A percentile compares a stretch with the other conserved stretches of the same genome.
phyloP scores from a whole-genome alignment of 2,888 invertebrate genomes.

The Synanthedon myopaeformis region DNA sequence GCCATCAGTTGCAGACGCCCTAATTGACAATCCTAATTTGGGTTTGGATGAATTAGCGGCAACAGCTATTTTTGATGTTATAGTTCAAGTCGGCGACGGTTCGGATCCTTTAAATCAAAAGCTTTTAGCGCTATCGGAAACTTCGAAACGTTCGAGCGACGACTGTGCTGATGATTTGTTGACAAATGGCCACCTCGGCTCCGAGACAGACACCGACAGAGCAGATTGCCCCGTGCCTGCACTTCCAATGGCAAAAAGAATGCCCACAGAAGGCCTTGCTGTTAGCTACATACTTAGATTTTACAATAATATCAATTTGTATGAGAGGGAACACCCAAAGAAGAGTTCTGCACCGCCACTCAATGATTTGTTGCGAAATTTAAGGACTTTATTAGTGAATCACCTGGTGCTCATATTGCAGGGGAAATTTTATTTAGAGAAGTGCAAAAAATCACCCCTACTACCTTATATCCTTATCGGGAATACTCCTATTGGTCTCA shows the following conservation, averaged over 20 bases:
- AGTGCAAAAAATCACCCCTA: conserved; percentile 72
- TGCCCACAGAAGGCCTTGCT: conserved; percentile 51
- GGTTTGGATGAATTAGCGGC: conserved; percentile 70
- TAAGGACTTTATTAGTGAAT: conserved; percentile 66
- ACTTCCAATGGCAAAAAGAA: conserved; percentile 48
- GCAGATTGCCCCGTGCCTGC: conserved; percentile 57
- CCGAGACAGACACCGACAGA: conserved; percentile 45
- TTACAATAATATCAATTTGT: conserved; percentile 78
- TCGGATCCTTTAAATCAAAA: conserved; percentile 70
- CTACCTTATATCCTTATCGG: conserved; percentile 77
- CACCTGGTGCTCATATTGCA: conserved; percentile 71
- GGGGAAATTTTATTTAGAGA: conserved; percentile 66
- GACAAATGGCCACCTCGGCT: conserved; percentile 36
- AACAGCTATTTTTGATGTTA: conserved; percentile 76
- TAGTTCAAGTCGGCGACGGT: conserved; percentile 69
- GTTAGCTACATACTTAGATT: conserved; percentile 59
- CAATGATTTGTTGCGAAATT: conserved; percentile 73
- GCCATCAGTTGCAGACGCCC: conserved; percentile 65
- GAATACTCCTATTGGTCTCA: conserved; percentile 79
- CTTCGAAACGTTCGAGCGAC: conserved; percentile 56
- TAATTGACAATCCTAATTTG: conserved; percentile 64
- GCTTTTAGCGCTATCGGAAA: conserved; percentile 48
- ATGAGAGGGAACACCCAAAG: conserved; percentile 82
- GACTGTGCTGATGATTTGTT: conserved; percentile 49
- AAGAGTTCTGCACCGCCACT: conserved; percentile 80